Evolutionary conservation across 2,888 invertebrate species (phyloP).

Genomic region (Perizoma affinitatum): DNA sequence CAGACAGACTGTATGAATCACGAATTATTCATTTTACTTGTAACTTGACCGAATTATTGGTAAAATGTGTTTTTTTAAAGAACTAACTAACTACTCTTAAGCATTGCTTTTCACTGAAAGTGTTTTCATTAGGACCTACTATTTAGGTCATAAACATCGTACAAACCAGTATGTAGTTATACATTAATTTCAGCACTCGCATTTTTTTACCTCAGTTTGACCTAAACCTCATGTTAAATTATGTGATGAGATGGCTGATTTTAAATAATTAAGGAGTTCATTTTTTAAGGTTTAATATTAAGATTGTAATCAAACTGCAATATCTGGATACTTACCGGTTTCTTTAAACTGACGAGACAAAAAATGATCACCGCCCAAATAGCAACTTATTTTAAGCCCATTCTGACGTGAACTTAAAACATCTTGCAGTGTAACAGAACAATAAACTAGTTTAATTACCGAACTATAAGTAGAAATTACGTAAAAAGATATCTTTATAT

Average conservation of each 20-base stretch:
- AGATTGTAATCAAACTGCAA: too few relatives aligned
- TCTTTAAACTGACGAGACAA: conserved; percentile 18
- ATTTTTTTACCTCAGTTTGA: too few relatives aligned
- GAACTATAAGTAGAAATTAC: conserved; percentile 48
- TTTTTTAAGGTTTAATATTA: too few relatives aligned
- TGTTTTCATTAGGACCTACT: too few relatives aligned
- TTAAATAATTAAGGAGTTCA: too few relatives aligned
- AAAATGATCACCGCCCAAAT: conserved; percentile 23
- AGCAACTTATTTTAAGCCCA: conserved; percentile 26
- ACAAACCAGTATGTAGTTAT: too few relatives aligned
- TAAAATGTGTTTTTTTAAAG: too few relatives aligned
- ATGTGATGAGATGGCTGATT: too few relatives aligned
- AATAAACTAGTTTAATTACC: conserved; percentile 54
- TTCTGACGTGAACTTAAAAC: conserved; percentile 35
- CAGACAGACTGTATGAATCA: conserved; percentile 38
- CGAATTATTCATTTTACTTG: conserved; percentile 39
- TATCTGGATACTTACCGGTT: conserved; percentile 4
- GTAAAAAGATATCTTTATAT: conserved; percentile 54
- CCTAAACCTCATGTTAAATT: too few relatives aligned
- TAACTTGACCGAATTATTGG: conserved; percentile 40
- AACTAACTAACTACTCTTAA: conserved; percentile 5
- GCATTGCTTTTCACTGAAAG: not conserved
- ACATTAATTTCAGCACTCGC: too few relatives aligned
- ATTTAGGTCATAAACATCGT: too few relatives aligned
- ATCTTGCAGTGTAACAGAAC: conserved; percentile 35